phyloP scores from a whole-genome alignment of 2,113 vertebrate species.

The Phyllostomus discolor region DNA sequence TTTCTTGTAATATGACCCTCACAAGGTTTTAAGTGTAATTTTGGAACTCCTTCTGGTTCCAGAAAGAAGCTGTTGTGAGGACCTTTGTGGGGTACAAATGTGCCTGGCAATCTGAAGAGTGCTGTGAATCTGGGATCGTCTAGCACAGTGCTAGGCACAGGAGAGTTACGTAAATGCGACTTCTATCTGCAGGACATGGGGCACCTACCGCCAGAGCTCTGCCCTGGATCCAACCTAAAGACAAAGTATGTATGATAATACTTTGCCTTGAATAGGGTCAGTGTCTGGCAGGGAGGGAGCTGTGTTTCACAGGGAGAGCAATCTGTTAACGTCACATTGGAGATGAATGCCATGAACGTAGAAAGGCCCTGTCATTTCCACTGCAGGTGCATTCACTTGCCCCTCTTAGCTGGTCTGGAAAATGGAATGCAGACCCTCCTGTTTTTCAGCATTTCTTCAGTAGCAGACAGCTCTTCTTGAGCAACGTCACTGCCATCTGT shows the following conservation, averaged over 20 bases:
- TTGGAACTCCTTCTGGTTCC: neutral
- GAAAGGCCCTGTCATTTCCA: neutral
- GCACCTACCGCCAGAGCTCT: neutral
- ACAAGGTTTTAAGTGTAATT: neutral
- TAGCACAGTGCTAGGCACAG: neutral
- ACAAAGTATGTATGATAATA: neutral
- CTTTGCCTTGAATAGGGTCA: slow-evolving; percentile 6
- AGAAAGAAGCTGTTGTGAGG: neutral
- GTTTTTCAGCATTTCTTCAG: neutral
- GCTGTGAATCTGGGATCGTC: neutral
- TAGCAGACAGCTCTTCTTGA: neutral
- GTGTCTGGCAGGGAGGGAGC: slow-evolving; percentile 8
- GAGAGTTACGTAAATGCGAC: neutral
- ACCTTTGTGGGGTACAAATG: neutral
- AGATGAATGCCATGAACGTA: slow-evolving; percentile 19
- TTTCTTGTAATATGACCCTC: neutral
- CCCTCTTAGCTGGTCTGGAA: slow-evolving; percentile 29
- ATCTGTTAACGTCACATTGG: slow-evolving; percentile 34
- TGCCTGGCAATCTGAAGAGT: neutral
- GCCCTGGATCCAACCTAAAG: neutral
- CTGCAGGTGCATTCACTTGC: neutral
- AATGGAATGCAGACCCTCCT: neutral
- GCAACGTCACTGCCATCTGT: neutral
- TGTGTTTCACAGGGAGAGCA: slow-evolving; percentile 33
- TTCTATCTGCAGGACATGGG: neutral